Evolutionary conservation across 1,140 invertebrate species (phyloP).

Genomic region (Drosophila ercepeae): DNA sequence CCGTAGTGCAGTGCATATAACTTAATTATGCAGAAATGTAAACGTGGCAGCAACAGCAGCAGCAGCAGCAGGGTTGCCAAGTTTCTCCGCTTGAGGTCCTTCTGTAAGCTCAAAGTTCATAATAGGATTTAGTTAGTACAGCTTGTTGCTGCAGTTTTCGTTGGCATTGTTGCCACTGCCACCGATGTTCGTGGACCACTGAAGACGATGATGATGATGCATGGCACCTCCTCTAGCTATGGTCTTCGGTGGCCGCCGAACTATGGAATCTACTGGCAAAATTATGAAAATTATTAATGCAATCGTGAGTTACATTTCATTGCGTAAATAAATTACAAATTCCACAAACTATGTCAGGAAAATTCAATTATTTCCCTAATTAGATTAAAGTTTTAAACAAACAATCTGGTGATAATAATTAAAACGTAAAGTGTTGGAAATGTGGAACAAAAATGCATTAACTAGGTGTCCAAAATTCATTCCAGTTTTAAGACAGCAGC

Average conservation of each 20-base stretch:
- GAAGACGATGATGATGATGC: conserved; percentile 71
- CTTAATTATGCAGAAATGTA: conserved; percentile 80
- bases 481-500: no score
- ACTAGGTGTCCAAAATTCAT: neutral
- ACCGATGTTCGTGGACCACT: conserved; percentile 29
- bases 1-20: conserved; percentile 61
- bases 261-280: conserved; percentile 22
- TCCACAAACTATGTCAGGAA: neutral
- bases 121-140: conserved; percentile 77
- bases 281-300: conserved; percentile 2
- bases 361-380: neutral
- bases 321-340: neutral
- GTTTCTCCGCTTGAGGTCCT: conserved; percentile 71
- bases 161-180: conserved; percentile 31
- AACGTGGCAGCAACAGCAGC: conserved; percentile 47
- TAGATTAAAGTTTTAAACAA: neutral
- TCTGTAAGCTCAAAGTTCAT: conserved; percentile 78
- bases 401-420: no score
- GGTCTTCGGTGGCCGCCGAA: conserved; percentile 18
- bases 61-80: conserved; percentile 20
- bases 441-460: no score
- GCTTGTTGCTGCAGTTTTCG: conserved; percentile 53
- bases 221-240: conserved; percentile 30
- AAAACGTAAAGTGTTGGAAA: no score
- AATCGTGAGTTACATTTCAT: neutral